Evolutionary conservation across 2,888 invertebrate species (phyloP).

Genomic region (Hyposoter dolosus): DNA sequence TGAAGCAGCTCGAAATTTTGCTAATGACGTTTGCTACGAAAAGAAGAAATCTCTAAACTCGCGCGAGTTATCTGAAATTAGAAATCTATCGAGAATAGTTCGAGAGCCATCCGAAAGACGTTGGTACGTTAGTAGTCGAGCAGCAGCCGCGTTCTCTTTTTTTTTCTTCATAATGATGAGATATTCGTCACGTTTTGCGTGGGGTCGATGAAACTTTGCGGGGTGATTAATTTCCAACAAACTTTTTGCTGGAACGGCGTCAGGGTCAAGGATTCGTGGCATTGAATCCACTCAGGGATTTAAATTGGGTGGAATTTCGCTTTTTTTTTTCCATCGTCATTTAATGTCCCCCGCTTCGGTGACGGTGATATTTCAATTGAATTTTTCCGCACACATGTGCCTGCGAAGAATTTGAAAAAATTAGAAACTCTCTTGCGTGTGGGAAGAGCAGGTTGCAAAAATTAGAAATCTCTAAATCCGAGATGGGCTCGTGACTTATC

Average conservation of each 20-base stretch:
- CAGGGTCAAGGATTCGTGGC: conserved; percentile 9
- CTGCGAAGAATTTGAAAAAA: background rate
- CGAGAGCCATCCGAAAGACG: background rate
- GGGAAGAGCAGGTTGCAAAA: conserved; percentile 15
- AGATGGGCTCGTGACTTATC: background rate
- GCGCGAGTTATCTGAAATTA: conserved; percentile 35
- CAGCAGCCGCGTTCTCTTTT: background rate
- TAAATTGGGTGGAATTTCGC: conserved; percentile 6
- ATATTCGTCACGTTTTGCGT: background rate
- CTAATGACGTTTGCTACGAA: background rate
- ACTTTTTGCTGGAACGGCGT: background rate
- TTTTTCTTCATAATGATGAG: background rate
- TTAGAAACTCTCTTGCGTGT: conserved; percentile 4
- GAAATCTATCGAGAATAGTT: conserved; percentile 20
- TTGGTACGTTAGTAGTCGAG: conserved; percentile 11
- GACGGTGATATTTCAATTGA: background rate
- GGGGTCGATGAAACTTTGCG: conserved; percentile 3
- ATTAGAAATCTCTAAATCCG: conserved; percentile 18
- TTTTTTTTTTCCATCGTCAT: background rate
- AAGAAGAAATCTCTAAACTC: conserved; percentile 17
- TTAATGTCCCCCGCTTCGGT: background rate
- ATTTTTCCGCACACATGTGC: conserved; percentile 2
- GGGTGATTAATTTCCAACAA: conserved; percentile 11
- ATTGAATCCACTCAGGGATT: conserved; percentile 10
- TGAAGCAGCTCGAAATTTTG: background rate